These are phyloP conservation scores for Mobula birostris DNA, from an alignment of 2,113 vertebrate genomes.

Conservation along the genomic window DNA sequence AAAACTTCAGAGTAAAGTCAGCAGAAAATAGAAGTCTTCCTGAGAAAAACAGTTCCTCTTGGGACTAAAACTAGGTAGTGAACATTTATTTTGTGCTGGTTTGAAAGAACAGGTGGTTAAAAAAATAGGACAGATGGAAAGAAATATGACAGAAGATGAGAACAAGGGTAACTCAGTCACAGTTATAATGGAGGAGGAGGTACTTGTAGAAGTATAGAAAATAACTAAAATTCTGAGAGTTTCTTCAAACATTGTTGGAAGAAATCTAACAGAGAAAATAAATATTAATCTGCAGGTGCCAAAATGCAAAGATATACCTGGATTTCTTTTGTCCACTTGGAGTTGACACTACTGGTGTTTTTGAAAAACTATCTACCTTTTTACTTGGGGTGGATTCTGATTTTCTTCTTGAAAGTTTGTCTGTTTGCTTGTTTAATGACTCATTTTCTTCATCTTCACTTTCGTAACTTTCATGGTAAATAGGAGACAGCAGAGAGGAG, in stretches of 20 bases:
- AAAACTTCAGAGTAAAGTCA: background rate
- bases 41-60: background rate
- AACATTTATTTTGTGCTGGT: background rate
- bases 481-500: conserved; percentile 63
- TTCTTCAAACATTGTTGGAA: background rate
- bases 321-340: background rate
- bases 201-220: background rate
- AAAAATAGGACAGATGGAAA: background rate
- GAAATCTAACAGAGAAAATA: background rate
- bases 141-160: background rate
- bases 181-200: background rate
- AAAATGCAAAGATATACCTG: background rate
- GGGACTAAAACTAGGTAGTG: background rate
- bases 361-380: background rate
- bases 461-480: conserved; percentile 63
- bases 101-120: background rate
- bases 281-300: background rate
- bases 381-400: background rate
- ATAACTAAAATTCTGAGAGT: background rate
- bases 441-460: conserved; percentile 52
- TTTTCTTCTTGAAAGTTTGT: conserved; percentile 35
- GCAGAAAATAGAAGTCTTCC: background rate
- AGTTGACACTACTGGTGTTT: background rate
- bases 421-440: conserved; percentile 8
- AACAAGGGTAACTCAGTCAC: background rate